A percentile compares a stretch with the other conserved stretches of the same genome.
phyloP scores from a whole-genome alignment of 92 coral and sea anemone species.

The Paramuricea clavata region DNA sequence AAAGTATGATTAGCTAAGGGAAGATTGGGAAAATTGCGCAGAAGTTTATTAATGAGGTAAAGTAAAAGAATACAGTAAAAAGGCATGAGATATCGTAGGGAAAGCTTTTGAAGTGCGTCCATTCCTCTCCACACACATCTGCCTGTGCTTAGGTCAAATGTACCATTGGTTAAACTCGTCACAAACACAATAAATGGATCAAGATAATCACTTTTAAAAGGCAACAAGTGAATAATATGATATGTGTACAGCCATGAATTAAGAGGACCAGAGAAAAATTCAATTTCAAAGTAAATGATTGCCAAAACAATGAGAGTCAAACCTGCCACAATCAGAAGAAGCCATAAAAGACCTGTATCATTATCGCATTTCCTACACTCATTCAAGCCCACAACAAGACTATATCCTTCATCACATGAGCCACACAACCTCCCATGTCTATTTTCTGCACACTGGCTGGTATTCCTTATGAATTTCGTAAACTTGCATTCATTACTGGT shows the following conservation, averaged over 20 bases:
- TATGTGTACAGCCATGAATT: constrained; percentile 92
- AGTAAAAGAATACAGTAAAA: constrained; percentile 74
- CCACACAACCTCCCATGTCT: constrained; percentile 84
- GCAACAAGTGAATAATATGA: constrained; percentile 76
- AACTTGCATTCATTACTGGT: constrained; percentile 35
- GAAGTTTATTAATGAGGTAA: constrained; percentile 70
- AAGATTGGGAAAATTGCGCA: constrained; percentile 67
- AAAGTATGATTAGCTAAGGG: constrained; percentile 3
- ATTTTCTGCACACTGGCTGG: constrained; percentile 63
- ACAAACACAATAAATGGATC: constrained; percentile 76
- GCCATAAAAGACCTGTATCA: constrained; percentile 68
- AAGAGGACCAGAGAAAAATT: constrained; percentile 83
- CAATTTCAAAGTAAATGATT: constrained; percentile 78
- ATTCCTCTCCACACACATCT: constrained; percentile 74
- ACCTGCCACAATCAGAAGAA: constrained; percentile 63
- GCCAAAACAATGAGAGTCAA: constrained; percentile 67
- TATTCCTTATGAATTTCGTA: constrained; percentile 29
- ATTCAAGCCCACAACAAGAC: constrained; percentile 77
- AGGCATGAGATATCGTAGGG: constrained; percentile 77
- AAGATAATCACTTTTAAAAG: constrained; percentile 69
- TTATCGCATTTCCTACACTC: constrained; percentile 46
- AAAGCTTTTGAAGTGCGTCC: constrained; percentile 80
- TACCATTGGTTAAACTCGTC: constrained; percentile 78
- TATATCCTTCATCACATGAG: constrained; percentile 62
- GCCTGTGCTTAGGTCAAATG: constrained; percentile 53